These are phyloP conservation scores for Eciton burchellii DNA, from an alignment of 1,140 invertebrate species.

Conservation along the genomic window DNA sequence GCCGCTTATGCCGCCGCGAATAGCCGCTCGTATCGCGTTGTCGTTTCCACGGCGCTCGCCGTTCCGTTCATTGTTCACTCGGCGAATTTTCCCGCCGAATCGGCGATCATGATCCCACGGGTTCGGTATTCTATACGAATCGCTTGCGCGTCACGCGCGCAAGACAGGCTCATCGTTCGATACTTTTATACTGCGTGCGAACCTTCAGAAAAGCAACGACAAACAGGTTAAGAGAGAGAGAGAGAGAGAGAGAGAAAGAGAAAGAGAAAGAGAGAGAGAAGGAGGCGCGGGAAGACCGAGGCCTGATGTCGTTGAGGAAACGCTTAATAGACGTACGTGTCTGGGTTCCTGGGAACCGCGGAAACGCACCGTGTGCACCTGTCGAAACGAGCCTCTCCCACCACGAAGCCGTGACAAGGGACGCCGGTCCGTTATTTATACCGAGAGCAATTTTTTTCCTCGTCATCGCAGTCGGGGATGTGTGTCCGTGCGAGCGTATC, in stretches of 20 bases:
- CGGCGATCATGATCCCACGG: not conserved
- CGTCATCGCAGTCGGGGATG: slow-evolving; percentile 15
- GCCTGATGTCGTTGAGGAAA: slow-evolving; percentile 20
- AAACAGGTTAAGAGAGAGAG: not conserved
- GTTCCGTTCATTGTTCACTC: not conserved
- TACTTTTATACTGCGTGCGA: too few relatives aligned
- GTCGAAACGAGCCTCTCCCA: slow-evolving; percentile 66
- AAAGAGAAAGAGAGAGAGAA: not conserved
- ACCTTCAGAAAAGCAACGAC: too few relatives aligned
- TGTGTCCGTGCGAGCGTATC: slow-evolving; percentile 12
- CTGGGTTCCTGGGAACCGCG: slow-evolving; percentile 54
- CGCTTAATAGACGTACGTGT: slow-evolving; percentile 62
- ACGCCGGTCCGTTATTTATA: slow-evolving; percentile 62
- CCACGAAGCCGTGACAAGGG: slow-evolving; percentile 25
- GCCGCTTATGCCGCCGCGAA: slow-evolving; percentile 39
- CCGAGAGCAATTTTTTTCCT: slow-evolving; percentile 10
- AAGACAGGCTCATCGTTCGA: too few relatives aligned
- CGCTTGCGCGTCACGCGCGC: too few relatives aligned
- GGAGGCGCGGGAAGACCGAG: slow-evolving; percentile 11
- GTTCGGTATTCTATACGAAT: too few relatives aligned
- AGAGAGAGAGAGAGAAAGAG: not conserved
- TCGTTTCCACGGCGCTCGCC: slow-evolving; percentile 1
- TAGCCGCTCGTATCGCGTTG: slow-evolving; percentile 13
- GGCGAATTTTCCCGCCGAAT: not conserved
- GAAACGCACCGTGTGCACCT: slow-evolving; percentile 63